These are phyloP conservation scores for Alca torda DNA, from an alignment of 2,797 vertebrate genomes.

Conservation along the genomic window DNA sequence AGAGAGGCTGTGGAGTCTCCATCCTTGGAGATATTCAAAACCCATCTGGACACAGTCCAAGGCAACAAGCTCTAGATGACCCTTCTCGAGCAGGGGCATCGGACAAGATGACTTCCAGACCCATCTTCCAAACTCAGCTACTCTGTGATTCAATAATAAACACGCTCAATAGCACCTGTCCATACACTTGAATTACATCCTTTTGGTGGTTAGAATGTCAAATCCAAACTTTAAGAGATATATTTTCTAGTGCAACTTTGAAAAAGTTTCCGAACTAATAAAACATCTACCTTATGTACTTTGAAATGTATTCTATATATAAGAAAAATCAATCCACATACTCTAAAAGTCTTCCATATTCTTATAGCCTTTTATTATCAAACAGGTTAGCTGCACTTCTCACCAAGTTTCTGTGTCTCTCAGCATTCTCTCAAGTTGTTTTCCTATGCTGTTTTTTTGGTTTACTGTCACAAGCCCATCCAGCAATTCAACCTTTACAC, in stretches of 20 bases:
- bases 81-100: not conserved
- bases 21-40: not conserved
- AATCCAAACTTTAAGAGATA: not conserved
- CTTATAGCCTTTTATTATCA: not conserved
- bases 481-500: not conserved
- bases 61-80: not conserved
- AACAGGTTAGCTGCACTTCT: not conserved
- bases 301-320: not conserved
- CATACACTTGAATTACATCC: not conserved
- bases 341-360: not conserved
- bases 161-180: not conserved
- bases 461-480: not conserved
- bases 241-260: not conserved
- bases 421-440: not conserved
- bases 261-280: not conserved
- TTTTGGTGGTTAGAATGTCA: not conserved
- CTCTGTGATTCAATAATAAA: not conserved
- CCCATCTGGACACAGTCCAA: not conserved
- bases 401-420: not conserved
- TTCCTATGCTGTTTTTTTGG: not conserved
- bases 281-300: not conserved
- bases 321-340: not conserved
- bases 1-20: not conserved
- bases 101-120: not conserved
- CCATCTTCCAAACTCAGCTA: not conserved